A percentile compares a stretch with the other conserved stretches of the same genome.
These are phyloP conservation scores for Lepidurus packardi DNA, from an alignment of 1,140 invertebrate species.

Conservation along the genomic window DNA sequence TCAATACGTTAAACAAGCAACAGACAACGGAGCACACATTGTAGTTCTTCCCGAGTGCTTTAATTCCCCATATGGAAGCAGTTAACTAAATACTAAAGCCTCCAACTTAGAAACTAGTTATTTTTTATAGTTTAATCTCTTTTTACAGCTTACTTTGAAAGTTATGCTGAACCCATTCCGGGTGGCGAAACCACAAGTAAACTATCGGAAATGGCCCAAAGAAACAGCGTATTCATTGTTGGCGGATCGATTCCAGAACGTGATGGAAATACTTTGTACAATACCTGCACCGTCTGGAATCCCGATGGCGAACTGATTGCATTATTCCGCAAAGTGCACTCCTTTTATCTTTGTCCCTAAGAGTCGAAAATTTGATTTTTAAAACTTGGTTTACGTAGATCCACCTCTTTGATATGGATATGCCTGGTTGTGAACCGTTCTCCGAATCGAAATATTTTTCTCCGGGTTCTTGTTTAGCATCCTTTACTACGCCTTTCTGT, in stretches of 20 bases:
- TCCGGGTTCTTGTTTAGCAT: constrained; percentile 67
- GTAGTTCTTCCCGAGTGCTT: constrained; percentile 87
- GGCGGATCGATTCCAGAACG: constrained; percentile 80
- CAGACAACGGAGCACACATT: constrained; percentile 66
- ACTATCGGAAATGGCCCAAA: constrained; percentile 66
- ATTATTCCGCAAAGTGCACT: constrained; percentile 46
- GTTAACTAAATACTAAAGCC: constrained; percentile 47
- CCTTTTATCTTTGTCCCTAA: background rate
- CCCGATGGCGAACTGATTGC: constrained; percentile 62
- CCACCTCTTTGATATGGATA: constrained; percentile 93
- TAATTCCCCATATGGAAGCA: constrained; percentile 86
- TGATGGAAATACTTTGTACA: constrained; percentile 65
- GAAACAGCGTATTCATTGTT: constrained; percentile 71
- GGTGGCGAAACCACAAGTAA: constrained; percentile 61
- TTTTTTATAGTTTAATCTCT: background rate
- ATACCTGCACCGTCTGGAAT: constrained; percentile 85
- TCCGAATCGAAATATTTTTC: constrained; percentile 79
- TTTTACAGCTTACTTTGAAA: constrained; percentile 62
- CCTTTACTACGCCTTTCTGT: constrained; percentile 64
- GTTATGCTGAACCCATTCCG: constrained; percentile 81
- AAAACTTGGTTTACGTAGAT: constrained; percentile 50
- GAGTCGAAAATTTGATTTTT: background rate
- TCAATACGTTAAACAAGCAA: constrained; percentile 65
- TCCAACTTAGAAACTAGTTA: background rate
- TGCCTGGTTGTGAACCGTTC: constrained; percentile 83